These are phyloP conservation scores for Antheraea pernyi DNA, from an alignment of 1,140 invertebrate genomes.

Conservation along the genomic window DNA sequence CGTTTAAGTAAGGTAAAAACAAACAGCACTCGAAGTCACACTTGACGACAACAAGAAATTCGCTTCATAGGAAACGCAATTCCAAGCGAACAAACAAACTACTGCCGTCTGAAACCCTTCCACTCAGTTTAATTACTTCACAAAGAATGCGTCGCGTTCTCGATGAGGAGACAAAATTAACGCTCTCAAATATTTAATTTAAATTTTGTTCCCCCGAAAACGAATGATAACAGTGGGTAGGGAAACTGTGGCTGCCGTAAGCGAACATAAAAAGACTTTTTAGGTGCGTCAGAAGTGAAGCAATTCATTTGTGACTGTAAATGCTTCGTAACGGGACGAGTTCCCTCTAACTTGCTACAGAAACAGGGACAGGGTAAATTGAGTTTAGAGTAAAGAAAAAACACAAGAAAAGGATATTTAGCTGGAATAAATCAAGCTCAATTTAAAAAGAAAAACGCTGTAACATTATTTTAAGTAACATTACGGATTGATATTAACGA, in stretches of 20 bases:
- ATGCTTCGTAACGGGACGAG: conserved; percentile 44
- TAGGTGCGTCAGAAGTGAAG: conserved; percentile 40
- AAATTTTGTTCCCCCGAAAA: conserved; percentile 71
- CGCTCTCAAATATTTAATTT: conserved; percentile 78
- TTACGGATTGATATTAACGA: no score
- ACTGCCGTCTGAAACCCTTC: conserved; percentile 67
- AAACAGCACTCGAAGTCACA: conserved; percentile 21
- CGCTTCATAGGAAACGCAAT: conserved; percentile 68
- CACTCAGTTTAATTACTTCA: conserved; percentile 77
- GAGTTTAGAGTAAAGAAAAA: conserved; percentile 58
- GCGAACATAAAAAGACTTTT: conserved; percentile 57
- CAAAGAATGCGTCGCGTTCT: conserved; percentile 76
- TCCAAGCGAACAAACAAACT: conserved; percentile 69
- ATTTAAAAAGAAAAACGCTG: conserved; percentile 33
- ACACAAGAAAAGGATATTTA: background rate
- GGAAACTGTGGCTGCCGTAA: conserved; percentile 45
- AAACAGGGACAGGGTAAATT: conserved; percentile 39
- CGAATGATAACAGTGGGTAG: conserved; percentile 71
- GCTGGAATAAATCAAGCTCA: conserved; percentile 51
- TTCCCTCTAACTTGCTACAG: conserved; percentile 44
- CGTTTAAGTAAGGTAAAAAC: background rate
- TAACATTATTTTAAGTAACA: no score
- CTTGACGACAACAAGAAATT: conserved; percentile 52
- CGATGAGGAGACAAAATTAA: conserved; percentile 79
- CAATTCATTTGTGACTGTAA: conserved; percentile 62